Percentiles rank a stretch among this genome's conserved stretches.
Conservation (phyloP, 2,797 vertebrate genomes). For the Gallinago stenura region DNA sequence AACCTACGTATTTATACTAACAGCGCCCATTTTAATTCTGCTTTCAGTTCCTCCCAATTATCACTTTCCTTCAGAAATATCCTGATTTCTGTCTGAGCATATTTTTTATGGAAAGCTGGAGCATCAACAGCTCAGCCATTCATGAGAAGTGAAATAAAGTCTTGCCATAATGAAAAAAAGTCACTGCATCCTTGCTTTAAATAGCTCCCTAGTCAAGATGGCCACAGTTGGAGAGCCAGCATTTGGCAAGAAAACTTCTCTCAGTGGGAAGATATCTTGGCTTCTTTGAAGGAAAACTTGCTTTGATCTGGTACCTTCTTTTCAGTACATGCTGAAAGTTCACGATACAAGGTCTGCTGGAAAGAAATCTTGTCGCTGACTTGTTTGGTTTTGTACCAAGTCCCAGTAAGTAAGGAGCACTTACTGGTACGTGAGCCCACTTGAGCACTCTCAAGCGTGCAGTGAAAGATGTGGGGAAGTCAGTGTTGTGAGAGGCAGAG, state of each 20-base stretch:
- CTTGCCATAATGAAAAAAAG: constrained; percentile 29
- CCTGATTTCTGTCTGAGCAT: constrained; percentile 19
- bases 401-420: background rate
- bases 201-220: constrained; percentile 62
- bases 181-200: constrained; percentile 43
- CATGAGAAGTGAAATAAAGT: constrained; percentile 39
- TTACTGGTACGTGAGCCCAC: background rate
- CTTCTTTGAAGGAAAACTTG: constrained; percentile 47
- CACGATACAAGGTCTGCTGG: constrained; percentile 29
- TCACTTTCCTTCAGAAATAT: background rate
- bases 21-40: background rate
- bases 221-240: constrained; percentile 62
- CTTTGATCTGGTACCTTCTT: constrained; percentile 52
- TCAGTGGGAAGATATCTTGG: constrained; percentile 58
- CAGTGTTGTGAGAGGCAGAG: background rate
- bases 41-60: background rate
- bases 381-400: constrained; percentile 23
- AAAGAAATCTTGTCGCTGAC: constrained; percentile 23
- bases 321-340: constrained; percentile 50
- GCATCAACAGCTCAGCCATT: constrained; percentile 30
- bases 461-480: background rate
- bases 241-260: constrained; percentile 62
- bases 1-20: background rate
- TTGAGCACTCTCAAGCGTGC: background rate
- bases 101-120: constrained; percentile 37